Evolutionary conservation across 2,113 vertebrate genomes (phyloP).

Genomic region (Aramus guarauna): DNA sequence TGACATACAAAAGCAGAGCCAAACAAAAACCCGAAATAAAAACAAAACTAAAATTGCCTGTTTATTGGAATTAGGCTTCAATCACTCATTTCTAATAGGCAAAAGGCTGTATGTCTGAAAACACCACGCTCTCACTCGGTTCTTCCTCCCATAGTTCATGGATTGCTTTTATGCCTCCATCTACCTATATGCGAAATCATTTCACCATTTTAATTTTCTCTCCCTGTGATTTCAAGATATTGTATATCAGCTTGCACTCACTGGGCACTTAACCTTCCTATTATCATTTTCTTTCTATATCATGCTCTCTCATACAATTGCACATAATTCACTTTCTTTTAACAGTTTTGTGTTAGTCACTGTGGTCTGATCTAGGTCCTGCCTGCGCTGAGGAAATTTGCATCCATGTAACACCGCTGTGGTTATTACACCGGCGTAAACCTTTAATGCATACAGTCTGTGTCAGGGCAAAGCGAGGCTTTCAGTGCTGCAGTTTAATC

Average conservation of each 20-base stretch:
- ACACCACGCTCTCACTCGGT: neutral
- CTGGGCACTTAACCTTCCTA: slow-evolving; percentile 47
- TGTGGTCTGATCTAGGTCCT: neutral
- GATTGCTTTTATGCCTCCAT: slow-evolving; percentile 47
- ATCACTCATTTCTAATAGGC: neutral
- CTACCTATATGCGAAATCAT: slow-evolving; percentile 41
- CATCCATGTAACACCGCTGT: neutral
- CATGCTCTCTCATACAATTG: neutral
- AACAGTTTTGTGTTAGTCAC: neutral
- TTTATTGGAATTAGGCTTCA: slow-evolving; percentile 6
- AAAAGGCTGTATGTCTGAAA: neutral
- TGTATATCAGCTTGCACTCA: slow-evolving; percentile 45
- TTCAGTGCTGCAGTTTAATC: neutral
- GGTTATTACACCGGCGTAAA: neutral
- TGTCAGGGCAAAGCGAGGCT: neutral
- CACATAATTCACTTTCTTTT: slow-evolving; percentile 15
- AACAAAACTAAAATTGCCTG: neutral
- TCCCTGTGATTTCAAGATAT: slow-evolving; percentile 48
- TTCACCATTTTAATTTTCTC: slow-evolving; percentile 58
- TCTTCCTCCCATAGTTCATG: neutral
- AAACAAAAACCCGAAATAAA: neutral
- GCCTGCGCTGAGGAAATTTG: neutral
- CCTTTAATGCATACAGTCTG: neutral
- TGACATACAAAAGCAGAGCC: neutral
- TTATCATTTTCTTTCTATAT: slow-evolving; percentile 12